A percentile compares a stretch with the other conserved stretches of the same genome.
phyloP scores from a whole-genome alignment of 2,888 invertebrate species.

The Adelphocoris suturalis region DNA sequence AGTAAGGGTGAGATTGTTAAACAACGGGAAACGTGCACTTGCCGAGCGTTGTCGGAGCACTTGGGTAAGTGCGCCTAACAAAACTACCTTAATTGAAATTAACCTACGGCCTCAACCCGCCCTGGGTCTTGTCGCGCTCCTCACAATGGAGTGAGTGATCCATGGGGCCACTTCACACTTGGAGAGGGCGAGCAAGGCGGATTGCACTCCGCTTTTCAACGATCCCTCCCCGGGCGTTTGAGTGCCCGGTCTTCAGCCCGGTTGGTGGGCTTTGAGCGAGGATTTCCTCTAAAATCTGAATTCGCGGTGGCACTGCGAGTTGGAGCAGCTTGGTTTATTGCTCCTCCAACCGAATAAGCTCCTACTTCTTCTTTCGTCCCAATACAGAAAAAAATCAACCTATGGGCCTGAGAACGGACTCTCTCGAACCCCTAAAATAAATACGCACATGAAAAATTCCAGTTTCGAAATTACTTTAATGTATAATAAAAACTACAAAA shows the following conservation, averaged over 20 bases:
- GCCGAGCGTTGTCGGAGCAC: background rate
- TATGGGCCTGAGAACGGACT: too few species aligned
- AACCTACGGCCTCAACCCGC: background rate
- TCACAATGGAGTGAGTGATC: conserved; percentile 20
- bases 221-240: background rate
- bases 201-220: conserved; percentile 4
- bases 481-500: too few species aligned
- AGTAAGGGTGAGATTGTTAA: background rate
- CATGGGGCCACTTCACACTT: conserved; percentile 4
- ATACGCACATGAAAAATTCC: too few species aligned
- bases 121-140: background rate
- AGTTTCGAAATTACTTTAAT: too few species aligned
- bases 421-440: too few species aligned
- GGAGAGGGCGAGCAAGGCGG: conserved; percentile 16
- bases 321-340: too few species aligned
- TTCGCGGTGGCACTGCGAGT: too few species aligned
- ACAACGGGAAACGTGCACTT: conserved; percentile 44
- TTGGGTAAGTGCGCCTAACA: conserved; percentile 27
- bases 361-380: too few species aligned
- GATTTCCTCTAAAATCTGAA: background rate
- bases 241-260: background rate
- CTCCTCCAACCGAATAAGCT: too few species aligned
- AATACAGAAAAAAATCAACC: too few species aligned
- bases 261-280: background rate
- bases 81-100: conserved; percentile 54